Evolutionary conservation across 2,888 invertebrate genomes (phyloP).

Genomic region (Norana najaformis): DNA sequence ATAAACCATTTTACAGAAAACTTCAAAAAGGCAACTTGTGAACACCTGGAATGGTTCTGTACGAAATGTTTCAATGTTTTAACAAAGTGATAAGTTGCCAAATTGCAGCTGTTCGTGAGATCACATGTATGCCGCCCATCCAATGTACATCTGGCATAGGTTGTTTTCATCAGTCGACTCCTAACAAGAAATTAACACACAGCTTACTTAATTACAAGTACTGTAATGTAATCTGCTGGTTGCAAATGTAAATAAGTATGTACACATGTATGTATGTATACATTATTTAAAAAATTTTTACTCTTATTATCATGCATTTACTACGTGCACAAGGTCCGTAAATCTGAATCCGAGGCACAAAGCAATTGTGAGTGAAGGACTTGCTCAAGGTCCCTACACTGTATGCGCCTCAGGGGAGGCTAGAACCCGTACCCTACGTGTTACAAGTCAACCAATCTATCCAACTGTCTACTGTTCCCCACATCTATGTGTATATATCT

Average conservation of each 20-base stretch:
- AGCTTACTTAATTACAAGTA: background rate
- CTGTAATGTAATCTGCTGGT: background rate
- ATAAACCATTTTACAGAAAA: background rate
- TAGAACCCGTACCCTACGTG: too few relatives aligned
- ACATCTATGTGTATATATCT: too few relatives aligned
- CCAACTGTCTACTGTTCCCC: too few relatives aligned
- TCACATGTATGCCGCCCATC: constrained; percentile 88
- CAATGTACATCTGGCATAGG: constrained; percentile 92
- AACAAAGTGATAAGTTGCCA: background rate
- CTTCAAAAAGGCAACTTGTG: background rate
- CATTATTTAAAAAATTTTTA: too few relatives aligned
- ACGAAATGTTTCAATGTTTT: background rate
- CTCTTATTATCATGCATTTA: too few relatives aligned
- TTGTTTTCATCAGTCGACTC: constrained; percentile 87
- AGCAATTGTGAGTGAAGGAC: too few relatives aligned
- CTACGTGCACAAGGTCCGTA: too few relatives aligned
- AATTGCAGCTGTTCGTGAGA: background rate
- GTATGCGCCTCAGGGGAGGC: too few relatives aligned
- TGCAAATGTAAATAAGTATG: background rate
- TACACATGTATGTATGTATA: background rate
- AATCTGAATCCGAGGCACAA: too few relatives aligned
- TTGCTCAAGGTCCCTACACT: too few relatives aligned
- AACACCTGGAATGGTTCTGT: background rate
- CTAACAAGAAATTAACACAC: constrained; percentile 39
- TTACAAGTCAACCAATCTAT: too few relatives aligned